phyloP scores from a whole-genome alignment of 2,113 vertebrate species.

The Procavia capensis region DNA sequence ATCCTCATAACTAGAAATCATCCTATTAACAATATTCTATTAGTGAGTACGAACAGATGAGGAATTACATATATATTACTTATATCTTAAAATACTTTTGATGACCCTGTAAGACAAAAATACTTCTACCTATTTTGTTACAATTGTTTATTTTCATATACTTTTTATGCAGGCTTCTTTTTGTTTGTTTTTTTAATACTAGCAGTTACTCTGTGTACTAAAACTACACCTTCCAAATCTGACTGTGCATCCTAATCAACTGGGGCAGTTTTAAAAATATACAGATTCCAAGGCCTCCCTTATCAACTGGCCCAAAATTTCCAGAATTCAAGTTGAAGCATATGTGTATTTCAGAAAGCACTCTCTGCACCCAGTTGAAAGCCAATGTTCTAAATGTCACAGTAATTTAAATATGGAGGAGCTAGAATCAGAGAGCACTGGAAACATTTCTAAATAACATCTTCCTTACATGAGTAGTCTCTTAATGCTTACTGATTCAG shows the following conservation, averaged over 20 bases:
- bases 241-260: constrained; percentile 23
- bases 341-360: background rate
- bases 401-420: background rate
- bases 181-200: background rate
- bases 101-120: constrained; percentile 27
- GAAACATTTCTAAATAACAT: constrained; percentile 1
- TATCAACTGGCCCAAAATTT: constrained; percentile 32
- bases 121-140: background rate
- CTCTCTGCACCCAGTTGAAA: constrained; percentile 31
- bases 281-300: background rate
- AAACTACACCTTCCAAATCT: constrained; percentile 34
- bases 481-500: background rate
- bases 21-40: constrained; percentile 13
- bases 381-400: background rate
- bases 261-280: background rate
- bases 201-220: background rate
- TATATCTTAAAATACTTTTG: constrained; percentile 34
- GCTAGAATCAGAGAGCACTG: background rate
- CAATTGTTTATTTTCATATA: constrained; percentile 8
- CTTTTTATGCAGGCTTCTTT: background rate
- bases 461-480: background rate
- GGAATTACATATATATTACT: background rate
- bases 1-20: constrained; percentile 16
- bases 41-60: background rate
- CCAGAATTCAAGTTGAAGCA: background rate